Conservation (phyloP, 2,113 vertebrate species). For the Romanogobio albipinnatus region DNA sequence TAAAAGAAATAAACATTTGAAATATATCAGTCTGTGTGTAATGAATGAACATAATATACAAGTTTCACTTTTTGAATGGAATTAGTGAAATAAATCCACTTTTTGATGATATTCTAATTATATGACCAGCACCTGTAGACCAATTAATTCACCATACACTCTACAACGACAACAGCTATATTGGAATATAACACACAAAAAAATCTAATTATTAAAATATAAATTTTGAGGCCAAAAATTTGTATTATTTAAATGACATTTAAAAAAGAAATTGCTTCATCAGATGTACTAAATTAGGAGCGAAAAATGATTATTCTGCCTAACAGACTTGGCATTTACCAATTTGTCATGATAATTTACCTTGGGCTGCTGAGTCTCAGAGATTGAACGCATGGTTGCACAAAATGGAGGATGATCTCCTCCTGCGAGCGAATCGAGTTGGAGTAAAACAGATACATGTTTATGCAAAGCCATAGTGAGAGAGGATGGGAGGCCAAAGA, state of each 20-base stretch:
- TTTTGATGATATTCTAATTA: too few relatives aligned
- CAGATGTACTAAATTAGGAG: neutral
- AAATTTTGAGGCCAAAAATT: too few relatives aligned
- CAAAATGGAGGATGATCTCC: conserved; percentile 41
- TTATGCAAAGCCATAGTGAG: conserved; percentile 36
- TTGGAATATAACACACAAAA: too few relatives aligned
- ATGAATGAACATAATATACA: too few relatives aligned
- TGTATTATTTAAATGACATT: neutral
- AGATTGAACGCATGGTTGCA: conserved; percentile 26
- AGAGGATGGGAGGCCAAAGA: conserved; percentile 38
- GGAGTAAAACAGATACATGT: conserved; percentile 43
- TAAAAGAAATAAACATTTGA: too few relatives aligned
- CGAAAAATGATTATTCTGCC: neutral
- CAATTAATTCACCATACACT: too few relatives aligned
- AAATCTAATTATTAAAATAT: too few relatives aligned
- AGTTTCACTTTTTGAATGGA: too few relatives aligned
- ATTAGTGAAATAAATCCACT: too few relatives aligned
- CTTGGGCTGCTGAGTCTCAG: neutral
- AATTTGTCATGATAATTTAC: conserved; percentile 4
- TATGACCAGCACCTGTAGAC: too few relatives aligned
- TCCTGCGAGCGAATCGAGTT: conserved; percentile 23
- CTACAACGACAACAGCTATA: too few relatives aligned
- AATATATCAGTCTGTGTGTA: too few relatives aligned
- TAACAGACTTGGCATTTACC: neutral
- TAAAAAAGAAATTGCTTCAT: neutral